Evolutionary conservation across 2,113 vertebrate genomes (phyloP).

Genomic region (Pseudorasbora parva): DNA sequence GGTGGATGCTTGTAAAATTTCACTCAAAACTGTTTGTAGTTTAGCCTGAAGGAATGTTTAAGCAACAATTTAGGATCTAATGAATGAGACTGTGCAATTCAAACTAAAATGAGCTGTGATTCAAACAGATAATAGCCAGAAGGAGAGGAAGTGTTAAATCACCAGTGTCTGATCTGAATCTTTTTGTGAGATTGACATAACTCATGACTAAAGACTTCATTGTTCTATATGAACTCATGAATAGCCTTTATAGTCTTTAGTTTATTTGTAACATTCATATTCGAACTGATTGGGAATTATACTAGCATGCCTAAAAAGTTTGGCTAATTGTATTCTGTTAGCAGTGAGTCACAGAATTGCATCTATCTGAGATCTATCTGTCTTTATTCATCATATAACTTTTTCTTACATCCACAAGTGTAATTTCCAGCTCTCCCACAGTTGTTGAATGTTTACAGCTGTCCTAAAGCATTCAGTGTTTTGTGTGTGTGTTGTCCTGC

Average conservation of each 20-base stretch:
- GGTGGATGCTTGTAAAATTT: slow-evolving; percentile 20
- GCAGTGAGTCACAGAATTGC: neutral
- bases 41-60: slow-evolving; percentile 16
- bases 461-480: slow-evolving; percentile 5
- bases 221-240: slow-evolving; percentile 37
- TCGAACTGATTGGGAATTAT: neutral
- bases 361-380: slow-evolving; percentile 13
- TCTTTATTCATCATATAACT: neutral
- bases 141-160: slow-evolving; percentile 57
- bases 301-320: slow-evolving; percentile 34
- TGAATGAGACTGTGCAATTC: slow-evolving; percentile 34
- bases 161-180: slow-evolving; percentile 61
- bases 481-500: slow-evolving; percentile 52
- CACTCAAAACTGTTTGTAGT: slow-evolving; percentile 22
- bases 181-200: slow-evolving; percentile 63
- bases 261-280: slow-evolving; percentile 29
- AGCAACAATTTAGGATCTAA: slow-evolving; percentile 26
- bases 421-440: slow-evolving; percentile 1
- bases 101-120: slow-evolving; percentile 18
- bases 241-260: neutral
- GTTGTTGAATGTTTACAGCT: slow-evolving; percentile 26
- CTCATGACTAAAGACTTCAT: slow-evolving; percentile 65
- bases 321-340: slow-evolving; percentile 15
- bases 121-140: neutral
- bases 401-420: neutral